Base-by-base conservation (phyloP, 2,888 invertebrate species). In the Eristalinus aeneus region DNA sequence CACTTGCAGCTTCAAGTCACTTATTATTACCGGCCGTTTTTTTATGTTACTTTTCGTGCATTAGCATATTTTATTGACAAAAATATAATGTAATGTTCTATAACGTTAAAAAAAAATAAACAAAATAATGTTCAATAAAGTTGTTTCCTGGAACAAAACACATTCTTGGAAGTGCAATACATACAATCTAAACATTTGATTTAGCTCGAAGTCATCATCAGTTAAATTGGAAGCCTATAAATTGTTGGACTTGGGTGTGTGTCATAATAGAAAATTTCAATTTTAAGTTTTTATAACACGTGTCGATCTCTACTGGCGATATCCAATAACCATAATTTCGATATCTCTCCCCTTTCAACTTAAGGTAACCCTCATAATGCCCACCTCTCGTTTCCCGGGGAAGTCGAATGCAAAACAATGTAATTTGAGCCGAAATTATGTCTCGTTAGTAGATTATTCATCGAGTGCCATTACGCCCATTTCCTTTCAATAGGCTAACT, bases 371-470 rank as follows among this genome's bases (percentile, higher is more conserved):
- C 16, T 58, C 34, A 67, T 46, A 46, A 16, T 8, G 46, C 16
- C 36, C 56, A 64, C 39, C 46, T 22, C 39, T 27, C 27, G 27
- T 5, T 5, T 27, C 22, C 11, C 5, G 39, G 36, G 46, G 63
- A 36, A 69, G 34, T 32, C 78, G 73, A 84, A 84, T 79, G 65
- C 79, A 84, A 84, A 84, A 84, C 84, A 84, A 79, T 89, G 88
- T 89, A 88, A 89, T 89, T 89, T 89, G 88, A 89, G 78, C 85
- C 81, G 67, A 89, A 89, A 89, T 89, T 89, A 89, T 87, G 85
- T 88, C 89, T 89, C 89, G 88, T 89, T 89, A 89, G 89, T 88
- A 87, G 86, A 88, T 89, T 89, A 89, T 89, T 89, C 89, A 89
- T 89, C 88, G 88, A 88, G 87, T 79, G 82, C 87, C 88, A 79